phyloP scores from a whole-genome alignment of 2,113 vertebrate species.

The Cynopterus brachyotis region DNA sequence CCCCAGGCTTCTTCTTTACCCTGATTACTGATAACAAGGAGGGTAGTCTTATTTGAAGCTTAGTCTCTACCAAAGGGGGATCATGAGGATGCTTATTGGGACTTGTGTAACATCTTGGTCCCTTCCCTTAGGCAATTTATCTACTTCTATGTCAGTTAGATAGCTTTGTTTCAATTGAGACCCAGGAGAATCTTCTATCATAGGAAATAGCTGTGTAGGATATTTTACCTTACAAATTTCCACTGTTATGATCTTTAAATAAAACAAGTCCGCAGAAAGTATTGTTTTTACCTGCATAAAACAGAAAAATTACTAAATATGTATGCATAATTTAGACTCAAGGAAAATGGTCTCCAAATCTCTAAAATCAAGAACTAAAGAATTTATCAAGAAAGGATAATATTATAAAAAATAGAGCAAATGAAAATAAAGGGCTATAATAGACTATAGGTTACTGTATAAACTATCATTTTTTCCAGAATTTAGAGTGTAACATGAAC shows the following conservation, averaged over 20 bases:
- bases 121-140: conserved; percentile 31
- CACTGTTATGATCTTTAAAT: conserved; percentile 43
- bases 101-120: conserved; percentile 32
- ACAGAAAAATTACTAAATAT: neutral
- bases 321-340: neutral
- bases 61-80: neutral
- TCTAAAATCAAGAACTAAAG: conserved; percentile 40
- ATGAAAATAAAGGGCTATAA: conserved; percentile 13
- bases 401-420: conserved; percentile 21
- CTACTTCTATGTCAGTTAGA: conserved; percentile 34
- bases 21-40: neutral
- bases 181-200: conserved; percentile 14
- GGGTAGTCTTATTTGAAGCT: conserved; percentile 25
- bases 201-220: conserved; percentile 34
- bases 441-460: neutral
- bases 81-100: conserved; percentile 8
- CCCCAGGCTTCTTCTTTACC: neutral
- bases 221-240: conserved; percentile 4
- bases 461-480: conserved; percentile 40
- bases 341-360: conserved; percentile 16
- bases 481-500: neutral
- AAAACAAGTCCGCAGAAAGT: conserved; percentile 38
- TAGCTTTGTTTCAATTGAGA: conserved; percentile 48
- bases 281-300: conserved; percentile 38
- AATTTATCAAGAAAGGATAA: conserved; percentile 36